phyloP scores from a whole-genome alignment of 2,888 invertebrate species.

The Chloroclystis v-ata region DNA sequence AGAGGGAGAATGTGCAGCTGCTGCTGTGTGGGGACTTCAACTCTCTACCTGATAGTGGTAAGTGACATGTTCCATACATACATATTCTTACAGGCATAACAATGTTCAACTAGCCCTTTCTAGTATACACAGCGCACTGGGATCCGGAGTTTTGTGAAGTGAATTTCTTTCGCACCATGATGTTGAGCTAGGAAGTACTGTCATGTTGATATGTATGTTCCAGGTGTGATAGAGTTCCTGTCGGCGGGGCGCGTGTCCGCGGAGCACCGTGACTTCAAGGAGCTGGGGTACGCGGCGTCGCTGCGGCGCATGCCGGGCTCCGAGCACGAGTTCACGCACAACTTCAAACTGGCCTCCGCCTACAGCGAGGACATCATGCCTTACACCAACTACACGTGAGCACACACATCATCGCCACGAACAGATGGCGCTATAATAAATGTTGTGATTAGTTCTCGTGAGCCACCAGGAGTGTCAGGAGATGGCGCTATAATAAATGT shows the following conservation, averaged over 20 bases:
- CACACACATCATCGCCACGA: slow-evolving; percentile 22
- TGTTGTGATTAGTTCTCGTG: too few species aligned
- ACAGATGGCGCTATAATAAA: background rate
- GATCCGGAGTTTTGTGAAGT: slow-evolving; percentile 99
- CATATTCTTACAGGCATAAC: slow-evolving; percentile 78
- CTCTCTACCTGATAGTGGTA: slow-evolving; percentile 97
- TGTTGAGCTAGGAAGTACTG: slow-evolving; percentile 98
- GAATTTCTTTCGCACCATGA: slow-evolving; percentile 99
- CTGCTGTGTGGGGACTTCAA: slow-evolving; percentile 99
- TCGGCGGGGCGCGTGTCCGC: slow-evolving; percentile 92
- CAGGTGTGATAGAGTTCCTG: slow-evolving; percentile 97
- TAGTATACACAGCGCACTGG: slow-evolving; percentile 99
- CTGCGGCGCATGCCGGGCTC: slow-evolving; percentile 93
- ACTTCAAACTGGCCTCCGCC: slow-evolving; percentile 96
- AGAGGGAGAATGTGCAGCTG: slow-evolving; percentile 90
- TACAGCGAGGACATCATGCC: slow-evolving; percentile 98
- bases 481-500: too few species aligned
- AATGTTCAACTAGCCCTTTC: slow-evolving; percentile 88
- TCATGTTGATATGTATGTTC: too few species aligned
- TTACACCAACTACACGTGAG: slow-evolving; percentile 98
- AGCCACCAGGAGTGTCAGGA: too few species aligned
- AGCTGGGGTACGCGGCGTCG: slow-evolving; percentile 93
- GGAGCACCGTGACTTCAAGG: slow-evolving; percentile 97
- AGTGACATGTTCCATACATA: slow-evolving; percentile 19
- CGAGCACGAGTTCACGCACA: slow-evolving; percentile 96